A percentile compares a stretch with the other conserved stretches of the same genome.
phyloP scores from a whole-genome alignment of 2,888 invertebrate genomes.

The Theodoxus fluviatilis region DNA sequence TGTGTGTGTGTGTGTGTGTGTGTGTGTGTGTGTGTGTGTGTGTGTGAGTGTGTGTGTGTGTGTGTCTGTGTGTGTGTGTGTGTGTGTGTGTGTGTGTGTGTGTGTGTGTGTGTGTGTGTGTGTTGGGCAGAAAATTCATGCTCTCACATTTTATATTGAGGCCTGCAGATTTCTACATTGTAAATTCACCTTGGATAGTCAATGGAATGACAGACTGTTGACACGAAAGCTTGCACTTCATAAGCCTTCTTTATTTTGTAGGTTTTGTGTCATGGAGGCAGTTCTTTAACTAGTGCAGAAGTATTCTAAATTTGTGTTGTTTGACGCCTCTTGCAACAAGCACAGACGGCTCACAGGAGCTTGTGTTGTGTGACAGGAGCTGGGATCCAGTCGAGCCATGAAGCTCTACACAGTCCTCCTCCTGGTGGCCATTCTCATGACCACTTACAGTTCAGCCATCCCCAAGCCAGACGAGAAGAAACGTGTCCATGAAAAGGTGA shows the following conservation, averaged over 20 bases:
- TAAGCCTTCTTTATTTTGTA: too few relatives aligned
- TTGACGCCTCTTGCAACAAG: too few relatives aligned
- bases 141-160: too few relatives aligned
- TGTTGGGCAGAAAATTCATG: too few relatives aligned
- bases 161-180: too few relatives aligned
- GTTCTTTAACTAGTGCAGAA: too few relatives aligned
- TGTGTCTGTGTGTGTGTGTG: conserved; percentile 13
- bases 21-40: conserved; percentile 5
- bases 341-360: too few relatives aligned
- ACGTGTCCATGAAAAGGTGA: conserved; percentile 58
- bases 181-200: too few relatives aligned
- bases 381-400: conserved; percentile 34
- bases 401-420: conserved; percentile 41
- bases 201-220: too few relatives aligned
- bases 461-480: conserved; percentile 72
- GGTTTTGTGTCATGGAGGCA: too few relatives aligned
- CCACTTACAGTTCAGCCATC: conserved; percentile 68
- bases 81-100: conserved; percentile 19
- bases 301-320: too few relatives aligned
- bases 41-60: conserved; percentile 14
- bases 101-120: conserved; percentile 6
- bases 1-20: not conserved
- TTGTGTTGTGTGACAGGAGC: not conserved
- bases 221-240: too few relatives aligned
- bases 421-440: conserved; percentile 40